These are phyloP conservation scores for Anas platyrhynchos DNA, from an alignment of 2,113 vertebrate genomes.

Conservation along the genomic window DNA sequence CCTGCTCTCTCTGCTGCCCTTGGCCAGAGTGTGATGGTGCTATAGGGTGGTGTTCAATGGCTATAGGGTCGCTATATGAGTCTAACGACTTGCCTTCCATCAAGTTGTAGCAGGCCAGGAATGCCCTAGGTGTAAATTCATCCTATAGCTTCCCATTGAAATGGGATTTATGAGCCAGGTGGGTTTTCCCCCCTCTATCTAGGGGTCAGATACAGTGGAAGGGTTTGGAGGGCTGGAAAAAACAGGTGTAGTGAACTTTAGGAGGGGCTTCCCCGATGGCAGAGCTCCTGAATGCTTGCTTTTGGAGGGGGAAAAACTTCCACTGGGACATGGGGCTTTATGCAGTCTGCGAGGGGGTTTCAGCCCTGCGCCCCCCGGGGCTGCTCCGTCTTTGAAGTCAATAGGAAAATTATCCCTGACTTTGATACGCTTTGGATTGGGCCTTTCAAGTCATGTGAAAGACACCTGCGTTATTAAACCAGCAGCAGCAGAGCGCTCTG, in stretches of 20 bases:
- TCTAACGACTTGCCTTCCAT: not conserved
- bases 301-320: not conserved
- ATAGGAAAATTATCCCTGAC: conserved; percentile 22
- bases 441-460: conserved; percentile 50
- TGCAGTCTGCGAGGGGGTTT: not conserved
- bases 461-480: not conserved
- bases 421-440: not conserved
- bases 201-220: not conserved
- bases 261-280: not conserved
- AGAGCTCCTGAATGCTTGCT: not conserved
- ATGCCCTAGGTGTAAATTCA: not conserved
- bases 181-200: accelerated
- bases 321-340: not conserved
- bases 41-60: accelerated
- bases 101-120: not conserved
- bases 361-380: not conserved
- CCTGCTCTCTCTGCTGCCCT: not conserved
- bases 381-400: conserved; percentile 13
- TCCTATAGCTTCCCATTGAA: not conserved
- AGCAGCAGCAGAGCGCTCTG: not conserved
- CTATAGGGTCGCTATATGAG: not conserved
- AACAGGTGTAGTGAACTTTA: not conserved
- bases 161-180: not conserved
- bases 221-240: not conserved
- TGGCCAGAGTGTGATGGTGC: not conserved